Evolutionary conservation across 2,888 invertebrate genomes (phyloP), one percentile per base, ranked within the genome.

Genomic region (Nemurella pictetii): DNA sequence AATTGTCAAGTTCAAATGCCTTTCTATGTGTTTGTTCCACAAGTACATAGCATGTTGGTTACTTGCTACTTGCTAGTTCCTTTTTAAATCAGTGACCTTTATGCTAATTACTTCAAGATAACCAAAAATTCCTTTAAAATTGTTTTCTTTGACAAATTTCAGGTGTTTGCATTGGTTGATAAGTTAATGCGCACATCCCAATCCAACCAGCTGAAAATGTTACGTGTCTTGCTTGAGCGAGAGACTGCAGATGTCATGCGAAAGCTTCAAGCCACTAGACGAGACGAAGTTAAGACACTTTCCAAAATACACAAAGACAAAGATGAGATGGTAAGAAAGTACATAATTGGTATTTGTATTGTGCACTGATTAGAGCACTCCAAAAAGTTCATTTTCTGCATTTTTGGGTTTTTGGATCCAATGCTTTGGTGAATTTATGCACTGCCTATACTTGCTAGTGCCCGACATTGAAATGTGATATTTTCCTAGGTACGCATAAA

Each of bases 161-260:
- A 88, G 87, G 94, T 96, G 87, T 96, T 94, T 89, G 91, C 92
- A 15, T 93, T 94, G 35, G 93, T 96, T 0, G 97, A 97, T 88
- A 97, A 97, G 90, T 94, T 95, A 80, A 93, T 97, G 91, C 93
- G 93, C 87, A 91, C 92, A 84, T 96, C 97, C 29, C 97, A 97
- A 89, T 92, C 94, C 74, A 94, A 93, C 87, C 97, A 98, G 91
- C 92, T 96, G 90, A 97, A 97, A 90, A 92, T 94, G 85, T 92
- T 98, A 74, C 89, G 92, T 89, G 91, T 92, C 3, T 92, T 94
- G 84, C 91, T 95, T 87, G 95, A 96, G 87, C 92, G 94, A 86
- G 95, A 95, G 88, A 94, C 94, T 0, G 93, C 92, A 35, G 95
- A 95, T 87, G 93, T 96, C 82, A 94, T 97, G 93, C 94, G 95